Percentiles rank a stretch among this genome's conserved stretches.
Evolutionary conservation across 1,140 invertebrate genomes (phyloP).

Genomic region (Neodiprion pinetum): DNA sequence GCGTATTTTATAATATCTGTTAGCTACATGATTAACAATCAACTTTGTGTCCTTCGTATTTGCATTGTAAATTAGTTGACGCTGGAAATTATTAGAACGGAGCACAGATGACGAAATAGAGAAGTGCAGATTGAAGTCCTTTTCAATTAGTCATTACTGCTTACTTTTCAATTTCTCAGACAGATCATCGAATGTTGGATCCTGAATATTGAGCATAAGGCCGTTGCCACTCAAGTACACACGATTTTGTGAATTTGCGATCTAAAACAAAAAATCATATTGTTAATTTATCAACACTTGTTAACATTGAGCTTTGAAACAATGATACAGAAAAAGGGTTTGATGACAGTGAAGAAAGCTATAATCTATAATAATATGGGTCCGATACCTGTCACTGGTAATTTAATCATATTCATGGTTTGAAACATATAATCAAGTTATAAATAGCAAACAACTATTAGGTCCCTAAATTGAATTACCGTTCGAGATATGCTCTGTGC

Average conservation of each 20-base stretch:
- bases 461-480: conserved; percentile 65
- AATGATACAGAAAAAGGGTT: conserved; percentile 11
- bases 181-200: conserved; percentile 89
- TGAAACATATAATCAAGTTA: not conserved
- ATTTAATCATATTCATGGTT: too few species aligned
- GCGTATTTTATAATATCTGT: not conserved
- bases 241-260: conserved; percentile 93
- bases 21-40: conserved; percentile 2
- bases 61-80: not conserved
- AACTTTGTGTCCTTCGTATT: not conserved
- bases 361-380: conserved; percentile 10
- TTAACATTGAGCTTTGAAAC: conserved; percentile 20
- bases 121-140: not conserved
- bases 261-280: conserved; percentile 64
- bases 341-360: conserved; percentile 3
- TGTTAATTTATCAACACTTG: conserved; percentile 16
- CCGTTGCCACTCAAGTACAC: conserved; percentile 92
- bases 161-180: conserved; percentile 86
- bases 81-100: not conserved
- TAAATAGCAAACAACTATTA: conserved; percentile 2
- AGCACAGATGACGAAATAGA: not conserved
- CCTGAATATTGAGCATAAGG: conserved; percentile 97
- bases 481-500: conserved; percentile 97
- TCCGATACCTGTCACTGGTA: not conserved
- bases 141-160: conserved; percentile 59